Percentiles rank a stretch among this genome's conserved stretches.
Conservation (phyloP, 2,797 vertebrate genomes). For the Triplophysa yarkandensis region DNA sequence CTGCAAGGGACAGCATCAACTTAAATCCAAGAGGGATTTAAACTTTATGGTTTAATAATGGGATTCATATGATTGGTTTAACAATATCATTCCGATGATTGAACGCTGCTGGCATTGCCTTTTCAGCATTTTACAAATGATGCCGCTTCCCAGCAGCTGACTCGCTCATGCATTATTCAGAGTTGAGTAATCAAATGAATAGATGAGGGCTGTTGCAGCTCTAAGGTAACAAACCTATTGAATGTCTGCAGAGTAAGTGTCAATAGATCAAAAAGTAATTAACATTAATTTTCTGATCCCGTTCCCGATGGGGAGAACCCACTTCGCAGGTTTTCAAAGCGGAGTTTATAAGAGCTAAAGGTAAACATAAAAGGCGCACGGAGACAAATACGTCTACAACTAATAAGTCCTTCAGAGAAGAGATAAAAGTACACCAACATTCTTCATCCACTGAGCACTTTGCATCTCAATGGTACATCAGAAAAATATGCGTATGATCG, state of each 20-base stretch:
- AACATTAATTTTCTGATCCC: conserved; percentile 45
- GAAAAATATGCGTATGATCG: neutral
- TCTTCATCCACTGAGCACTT: neutral
- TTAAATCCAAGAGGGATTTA: conserved; percentile 20
- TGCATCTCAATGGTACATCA: neutral
- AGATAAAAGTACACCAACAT: neutral
- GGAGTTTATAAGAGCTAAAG: conserved; percentile 8
- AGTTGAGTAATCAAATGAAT: conserved; percentile 41
- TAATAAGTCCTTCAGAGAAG: neutral
- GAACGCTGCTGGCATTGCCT: conserved; percentile 32
- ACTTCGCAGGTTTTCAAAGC: conserved; percentile 21
- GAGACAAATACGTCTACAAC: conserved; percentile 11
- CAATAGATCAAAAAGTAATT: conserved; percentile 52
- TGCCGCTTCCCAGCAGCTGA: conserved; percentile 31
- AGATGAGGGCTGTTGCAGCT: conserved; percentile 37
- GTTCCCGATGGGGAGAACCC: conserved; percentile 11
- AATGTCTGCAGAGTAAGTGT: conserved; percentile 44
- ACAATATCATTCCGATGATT: conserved; percentile 39
- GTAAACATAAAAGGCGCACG: conserved; percentile 21
- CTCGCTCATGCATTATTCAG: conserved; percentile 50
- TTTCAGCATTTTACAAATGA: conserved; percentile 45
- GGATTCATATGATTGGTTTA: conserved; percentile 44
- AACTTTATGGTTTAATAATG: conserved; percentile 25
- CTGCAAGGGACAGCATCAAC: conserved; percentile 18
- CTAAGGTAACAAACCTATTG: conserved; percentile 48